A percentile compares a stretch with the other conserved stretches of the same genome.
Conservation (phyloP, 2,113 vertebrate genomes). For the Hyaena hyaena region DNA sequence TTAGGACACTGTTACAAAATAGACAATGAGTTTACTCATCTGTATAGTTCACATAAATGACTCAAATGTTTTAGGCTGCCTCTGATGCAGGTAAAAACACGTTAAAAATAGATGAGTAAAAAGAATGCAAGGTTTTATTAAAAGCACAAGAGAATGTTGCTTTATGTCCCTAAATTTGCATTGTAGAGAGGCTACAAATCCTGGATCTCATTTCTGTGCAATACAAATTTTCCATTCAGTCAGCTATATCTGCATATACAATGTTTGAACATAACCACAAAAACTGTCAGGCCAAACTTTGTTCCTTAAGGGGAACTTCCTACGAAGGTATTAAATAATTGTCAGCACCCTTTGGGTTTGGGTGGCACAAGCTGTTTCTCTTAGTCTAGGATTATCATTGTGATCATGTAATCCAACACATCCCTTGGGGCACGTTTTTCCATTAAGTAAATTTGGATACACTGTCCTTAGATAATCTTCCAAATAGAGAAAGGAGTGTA, state of each 20-base stretch:
- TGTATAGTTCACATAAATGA: not conserved
- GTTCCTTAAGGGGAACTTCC: slow-evolving; percentile 35
- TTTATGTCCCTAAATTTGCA: slow-evolving; percentile 35
- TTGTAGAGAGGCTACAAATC: slow-evolving; percentile 34
- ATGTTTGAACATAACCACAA: slow-evolving; percentile 28
- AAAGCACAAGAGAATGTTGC: slow-evolving; percentile 43
- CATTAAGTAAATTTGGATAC: slow-evolving; percentile 61
- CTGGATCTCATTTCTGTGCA: slow-evolving; percentile 58
- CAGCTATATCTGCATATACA: not conserved
- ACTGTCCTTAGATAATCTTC: slow-evolving; percentile 44
- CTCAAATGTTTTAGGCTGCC: not conserved
- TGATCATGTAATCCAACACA: slow-evolving; percentile 30
- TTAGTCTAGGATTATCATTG: slow-evolving; percentile 64
- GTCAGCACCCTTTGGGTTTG: not conserved
- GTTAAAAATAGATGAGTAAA: slow-evolving; percentile 27
- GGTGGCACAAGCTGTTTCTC: slow-evolving; percentile 14
- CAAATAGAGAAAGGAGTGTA: slow-evolving; percentile 11
- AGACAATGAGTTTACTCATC: not conserved
- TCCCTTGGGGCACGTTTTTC: slow-evolving; percentile 44
- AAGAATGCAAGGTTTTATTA: slow-evolving; percentile 41
- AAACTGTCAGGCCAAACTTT: slow-evolving; percentile 13
- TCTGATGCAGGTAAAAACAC: slow-evolving; percentile 38
- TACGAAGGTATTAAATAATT: slow-evolving; percentile 46
- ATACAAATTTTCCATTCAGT: slow-evolving; percentile 58
- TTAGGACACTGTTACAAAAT: not conserved